Evolutionary conservation across 2,888 invertebrate species (phyloP), one percentile per base, ranked within the genome.

Genomic region (Gryllus longicercus): DNA sequence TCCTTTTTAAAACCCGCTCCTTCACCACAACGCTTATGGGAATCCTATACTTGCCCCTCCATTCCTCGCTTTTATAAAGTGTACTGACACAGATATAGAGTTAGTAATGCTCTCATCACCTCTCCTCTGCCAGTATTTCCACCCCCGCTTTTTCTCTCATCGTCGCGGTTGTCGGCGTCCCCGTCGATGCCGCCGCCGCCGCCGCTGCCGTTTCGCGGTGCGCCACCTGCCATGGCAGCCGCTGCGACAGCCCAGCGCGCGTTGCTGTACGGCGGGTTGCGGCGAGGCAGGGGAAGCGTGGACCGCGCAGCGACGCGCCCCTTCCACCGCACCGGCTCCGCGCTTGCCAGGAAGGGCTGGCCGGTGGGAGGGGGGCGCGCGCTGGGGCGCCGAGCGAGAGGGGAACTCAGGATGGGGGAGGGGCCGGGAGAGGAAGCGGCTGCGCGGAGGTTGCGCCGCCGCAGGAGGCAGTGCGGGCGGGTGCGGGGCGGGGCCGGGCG

Each of bases 251-350:
- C 63, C 63, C 63, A n/a, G 63, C 16, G 63, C 14, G 63, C 63
- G 63, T 18, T n/a, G 63, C 63, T 63, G 63, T 5, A 18, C n/a
- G 63, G 63, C n/a, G 63, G 63, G 63, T 63, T 63, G 63, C 63
- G 63, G 63, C n/a, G 63, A 63, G 38, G 38, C 63, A 63, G 63
- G 63, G 38, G 38, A 38, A 38, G 38, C 38, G 38, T 38, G 38
- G 38, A 38, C 5, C 49, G 11, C 16, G 49, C 21, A 75, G 79
- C 79, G 51, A 51, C 79, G 75, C 79, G 76, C 79, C 75, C 25
- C 76, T 79, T 51, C 79, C 79, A 51, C 51, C 76, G 79, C 51
- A 76, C 76, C 38, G 51, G 79, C 79, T 51, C 79, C 75, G 79
- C 79, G 76, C 50, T 78, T 75, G 50, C 76, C 75, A 75, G 78